Percentiles rank a stretch among this genome's conserved stretches.
phyloP scores from a whole-genome alignment of 2,797 vertebrate species.

The Podarcis siculus region DNA sequence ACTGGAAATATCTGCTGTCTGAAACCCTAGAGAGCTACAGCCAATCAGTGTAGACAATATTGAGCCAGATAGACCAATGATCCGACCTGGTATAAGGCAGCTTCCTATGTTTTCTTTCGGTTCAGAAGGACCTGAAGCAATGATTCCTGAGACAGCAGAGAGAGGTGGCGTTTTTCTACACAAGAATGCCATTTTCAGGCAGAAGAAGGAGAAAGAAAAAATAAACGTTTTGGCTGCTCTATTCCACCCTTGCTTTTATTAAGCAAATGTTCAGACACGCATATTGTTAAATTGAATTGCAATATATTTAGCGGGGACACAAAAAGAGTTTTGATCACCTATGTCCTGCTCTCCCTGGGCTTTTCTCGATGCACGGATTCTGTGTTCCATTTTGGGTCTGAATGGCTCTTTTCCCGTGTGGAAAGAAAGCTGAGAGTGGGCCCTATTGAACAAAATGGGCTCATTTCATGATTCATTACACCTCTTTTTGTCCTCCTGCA shows the following conservation, averaged over 20 bases:
- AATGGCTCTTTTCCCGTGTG: slow-evolving; percentile 61
- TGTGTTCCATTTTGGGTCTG: slow-evolving; percentile 64
- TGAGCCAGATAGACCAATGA: too few relatives aligned
- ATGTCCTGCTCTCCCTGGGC: slow-evolving; percentile 35
- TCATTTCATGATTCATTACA: slow-evolving; percentile 72
- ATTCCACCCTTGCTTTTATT: not conserved
- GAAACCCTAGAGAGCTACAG: too few relatives aligned
- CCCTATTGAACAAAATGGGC: slow-evolving; percentile 66
- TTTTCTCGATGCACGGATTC: slow-evolving; percentile 63
- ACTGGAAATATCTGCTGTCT: too few relatives aligned
- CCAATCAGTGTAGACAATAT: too few relatives aligned
- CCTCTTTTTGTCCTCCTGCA: slow-evolving; percentile 50
- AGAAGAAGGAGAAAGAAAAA: not conserved
- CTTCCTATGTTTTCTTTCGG: too few relatives aligned
- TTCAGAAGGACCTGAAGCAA: too few relatives aligned
- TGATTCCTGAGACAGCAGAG: not conserved
- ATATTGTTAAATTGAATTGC: slow-evolving; percentile 54
- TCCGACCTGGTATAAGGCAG: too few relatives aligned
- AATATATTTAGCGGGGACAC: slow-evolving; percentile 2
- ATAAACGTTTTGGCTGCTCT: not conserved
- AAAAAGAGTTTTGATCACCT: slow-evolving; percentile 41
- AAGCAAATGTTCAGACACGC: slow-evolving; percentile 45
- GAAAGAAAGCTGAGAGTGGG: slow-evolving; percentile 63
- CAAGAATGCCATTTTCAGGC: not conserved
- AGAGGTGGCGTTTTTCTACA: too few relatives aligned